phyloP scores from a whole-genome alignment of 2,888 invertebrate genomes.

The Tipula confusa region DNA sequence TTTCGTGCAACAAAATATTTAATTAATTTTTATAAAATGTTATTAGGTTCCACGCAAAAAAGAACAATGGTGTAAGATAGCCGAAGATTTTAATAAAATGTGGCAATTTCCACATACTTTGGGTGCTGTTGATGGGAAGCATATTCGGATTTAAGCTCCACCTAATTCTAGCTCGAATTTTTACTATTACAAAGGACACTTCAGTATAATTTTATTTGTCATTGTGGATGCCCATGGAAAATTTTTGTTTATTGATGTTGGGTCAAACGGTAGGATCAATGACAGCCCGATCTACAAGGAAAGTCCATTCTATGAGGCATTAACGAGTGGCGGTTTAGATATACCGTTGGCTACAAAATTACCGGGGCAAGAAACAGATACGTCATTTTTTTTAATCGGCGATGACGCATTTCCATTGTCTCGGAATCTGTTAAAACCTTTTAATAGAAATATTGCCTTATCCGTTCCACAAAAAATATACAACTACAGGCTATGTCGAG shows the following conservation, averaged over 20 bases:
- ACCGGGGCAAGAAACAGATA: neutral
- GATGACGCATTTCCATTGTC: neutral
- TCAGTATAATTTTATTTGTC: neutral
- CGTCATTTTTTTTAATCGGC: neutral
- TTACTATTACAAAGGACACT: neutral
- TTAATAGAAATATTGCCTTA: too few relatives aligned
- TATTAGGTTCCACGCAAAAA: neutral
- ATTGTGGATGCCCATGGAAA: neutral
- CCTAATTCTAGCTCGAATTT: neutral
- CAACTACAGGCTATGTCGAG: neutral
- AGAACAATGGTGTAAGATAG: neutral
- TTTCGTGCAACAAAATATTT: too few relatives aligned
- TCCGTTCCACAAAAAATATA: too few relatives aligned
- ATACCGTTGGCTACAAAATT: neutral
- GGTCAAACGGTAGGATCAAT: neutral
- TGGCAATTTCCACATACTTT: too few relatives aligned
- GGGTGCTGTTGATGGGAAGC: neutral
- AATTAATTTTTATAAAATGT: neutral
- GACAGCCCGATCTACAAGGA: neutral
- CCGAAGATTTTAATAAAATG: neutral
- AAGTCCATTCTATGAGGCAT: neutral
- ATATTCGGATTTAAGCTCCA: neutral
- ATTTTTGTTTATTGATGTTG: neutral
- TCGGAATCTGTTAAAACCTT: neutral
- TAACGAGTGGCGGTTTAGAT: neutral